phyloP scores from a whole-genome alignment of 2,113 vertebrate species.

The Callipepla californica region DNA sequence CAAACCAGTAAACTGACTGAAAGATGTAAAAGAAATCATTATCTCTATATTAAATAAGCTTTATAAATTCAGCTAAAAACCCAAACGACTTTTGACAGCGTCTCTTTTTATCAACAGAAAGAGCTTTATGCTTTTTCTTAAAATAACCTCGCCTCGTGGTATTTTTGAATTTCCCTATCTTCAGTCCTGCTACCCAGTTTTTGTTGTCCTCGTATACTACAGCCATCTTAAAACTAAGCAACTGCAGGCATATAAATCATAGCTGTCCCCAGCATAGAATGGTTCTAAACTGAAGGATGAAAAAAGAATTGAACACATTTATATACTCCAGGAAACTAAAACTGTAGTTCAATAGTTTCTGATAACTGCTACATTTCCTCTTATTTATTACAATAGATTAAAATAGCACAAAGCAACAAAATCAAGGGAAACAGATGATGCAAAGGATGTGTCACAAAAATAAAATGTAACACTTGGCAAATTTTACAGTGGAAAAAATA shows the following conservation, averaged over 20 bases:
- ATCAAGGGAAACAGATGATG: background rate
- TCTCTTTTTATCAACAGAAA: background rate
- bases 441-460: background rate
- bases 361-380: background rate
- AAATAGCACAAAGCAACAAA: background rate
- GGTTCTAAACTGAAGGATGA: background rate
- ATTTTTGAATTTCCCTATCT: background rate
- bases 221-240: background rate
- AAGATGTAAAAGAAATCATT: background rate
- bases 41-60: conserved; percentile 36
- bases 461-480: background rate
- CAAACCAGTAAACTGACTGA: conserved; percentile 7
- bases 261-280: background rate
- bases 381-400: background rate
- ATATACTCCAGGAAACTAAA: background rate
- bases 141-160: background rate
- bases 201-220: background rate
- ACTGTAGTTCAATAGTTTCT: background rate
- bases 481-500: background rate
- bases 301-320: background rate
- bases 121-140: background rate
- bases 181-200: background rate
- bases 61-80: background rate
- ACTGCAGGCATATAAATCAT: background rate
- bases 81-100: background rate